phyloP scores from a whole-genome alignment of 2,797 vertebrate species.

The Malacoctenus gilli region DNA sequence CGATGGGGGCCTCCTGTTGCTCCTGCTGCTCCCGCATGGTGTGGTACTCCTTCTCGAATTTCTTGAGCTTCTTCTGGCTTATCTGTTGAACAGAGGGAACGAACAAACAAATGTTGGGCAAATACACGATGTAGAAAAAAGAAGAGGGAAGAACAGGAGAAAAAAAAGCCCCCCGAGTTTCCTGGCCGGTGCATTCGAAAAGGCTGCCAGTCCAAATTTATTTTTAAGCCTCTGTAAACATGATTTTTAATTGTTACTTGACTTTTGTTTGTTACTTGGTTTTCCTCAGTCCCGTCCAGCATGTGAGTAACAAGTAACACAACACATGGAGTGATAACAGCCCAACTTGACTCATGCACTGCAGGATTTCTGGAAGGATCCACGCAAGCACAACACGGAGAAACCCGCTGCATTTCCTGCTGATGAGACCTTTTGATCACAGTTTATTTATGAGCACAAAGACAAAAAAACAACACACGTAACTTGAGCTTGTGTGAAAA shows the following conservation, averaged over 20 bases:
- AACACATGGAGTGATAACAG: slow-evolving; percentile 21
- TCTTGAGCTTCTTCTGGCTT: slow-evolving; percentile 98
- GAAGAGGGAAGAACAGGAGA: neutral
- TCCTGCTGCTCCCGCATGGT: slow-evolving; percentile 96
- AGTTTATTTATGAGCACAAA: neutral
- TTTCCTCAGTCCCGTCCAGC: slow-evolving; percentile 1
- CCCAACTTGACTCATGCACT: neutral
- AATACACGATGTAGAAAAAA: slow-evolving; percentile 4
- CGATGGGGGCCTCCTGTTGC: slow-evolving; percentile 96
- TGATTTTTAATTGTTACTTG: slow-evolving; percentile 23
- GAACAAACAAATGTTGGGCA: slow-evolving; percentile 17
- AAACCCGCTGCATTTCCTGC: neutral
- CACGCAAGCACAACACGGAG: neutral
- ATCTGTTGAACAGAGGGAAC: slow-evolving; percentile 78
- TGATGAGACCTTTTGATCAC: neutral
- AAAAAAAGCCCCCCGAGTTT: slow-evolving; percentile 1
- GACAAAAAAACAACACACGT: neutral
- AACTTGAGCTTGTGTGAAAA: no score
- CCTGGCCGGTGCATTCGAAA: neutral
- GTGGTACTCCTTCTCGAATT: slow-evolving; percentile 97
- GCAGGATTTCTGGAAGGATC: neutral
- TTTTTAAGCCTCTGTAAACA: slow-evolving; percentile 27
- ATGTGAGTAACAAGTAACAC: slow-evolving; percentile 14
- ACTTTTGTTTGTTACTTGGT: slow-evolving; percentile 20
- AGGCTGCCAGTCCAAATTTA: slow-evolving; percentile 17